Evolutionary conservation across 2,888 invertebrate genomes (phyloP).

Genomic region (Piscicola geometra): DNA sequence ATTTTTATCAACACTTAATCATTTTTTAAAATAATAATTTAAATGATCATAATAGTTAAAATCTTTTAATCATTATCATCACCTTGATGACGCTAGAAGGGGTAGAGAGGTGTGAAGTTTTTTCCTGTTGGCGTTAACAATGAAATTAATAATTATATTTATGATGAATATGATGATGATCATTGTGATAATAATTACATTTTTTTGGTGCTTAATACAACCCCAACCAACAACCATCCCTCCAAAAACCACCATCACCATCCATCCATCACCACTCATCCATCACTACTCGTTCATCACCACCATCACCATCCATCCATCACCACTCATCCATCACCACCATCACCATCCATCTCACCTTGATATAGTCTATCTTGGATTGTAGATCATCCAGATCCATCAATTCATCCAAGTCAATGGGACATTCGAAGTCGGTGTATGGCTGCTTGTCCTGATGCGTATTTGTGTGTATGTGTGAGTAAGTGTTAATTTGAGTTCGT

Average conservation of each 20-base stretch:
- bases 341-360: slow-evolving; percentile 45
- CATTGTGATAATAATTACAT: too few species aligned
- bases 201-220: too few species aligned
- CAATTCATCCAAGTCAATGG: slow-evolving; percentile 89
- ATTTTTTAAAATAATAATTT: too few species aligned
- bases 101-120: neutral
- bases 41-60: too few species aligned
- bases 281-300: neutral
- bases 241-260: too few species aligned
- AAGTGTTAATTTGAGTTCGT: neutral
- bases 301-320: neutral
- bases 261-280: too few species aligned
- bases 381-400: slow-evolving; percentile 88
- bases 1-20: too few species aligned
- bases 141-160: too few species aligned
- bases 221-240: too few species aligned
- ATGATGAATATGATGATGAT: too few species aligned
- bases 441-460: slow-evolving; percentile 45
- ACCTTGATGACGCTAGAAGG: slow-evolving; percentile 7
- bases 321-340: slow-evolving; percentile 2
- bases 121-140: neutral
- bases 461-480: too few species aligned
- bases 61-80: neutral
- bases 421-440: slow-evolving; percentile 62
- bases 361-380: slow-evolving; percentile 65